phyloP scores from a whole-genome alignment of 2,113 vertebrate species.

The Rhynchomys soricoides region DNA sequence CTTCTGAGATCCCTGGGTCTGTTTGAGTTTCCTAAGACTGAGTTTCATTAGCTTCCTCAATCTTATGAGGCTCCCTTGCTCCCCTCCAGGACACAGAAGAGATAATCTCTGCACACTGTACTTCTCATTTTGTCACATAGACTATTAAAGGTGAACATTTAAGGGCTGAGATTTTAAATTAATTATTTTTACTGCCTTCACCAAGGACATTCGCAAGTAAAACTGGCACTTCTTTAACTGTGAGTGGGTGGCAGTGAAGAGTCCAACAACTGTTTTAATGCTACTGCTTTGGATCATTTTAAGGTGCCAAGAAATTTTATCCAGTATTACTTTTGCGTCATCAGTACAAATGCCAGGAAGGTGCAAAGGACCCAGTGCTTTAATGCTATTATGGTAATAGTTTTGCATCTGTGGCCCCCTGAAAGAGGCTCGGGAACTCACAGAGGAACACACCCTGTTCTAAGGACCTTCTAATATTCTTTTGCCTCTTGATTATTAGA shows the following conservation, averaged over 20 bases:
- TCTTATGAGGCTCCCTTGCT: not conserved
- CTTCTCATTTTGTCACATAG: not conserved
- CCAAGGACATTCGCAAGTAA: slow-evolving; percentile 31
- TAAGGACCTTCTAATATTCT: not conserved
- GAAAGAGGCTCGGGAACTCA: not conserved
- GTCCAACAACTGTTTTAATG: not conserved
- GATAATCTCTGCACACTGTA: not conserved
- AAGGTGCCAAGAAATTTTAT: not conserved
- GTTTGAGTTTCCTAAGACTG: not conserved
- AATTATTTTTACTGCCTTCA: slow-evolving; percentile 53
- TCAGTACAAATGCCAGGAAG: not conserved
- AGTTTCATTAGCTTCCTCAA: not conserved
- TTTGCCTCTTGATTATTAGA: not conserved
- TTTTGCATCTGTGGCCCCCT: not conserved
- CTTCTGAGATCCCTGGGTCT: not conserved
- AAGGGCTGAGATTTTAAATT: slow-evolving; percentile 36
- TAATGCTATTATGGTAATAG: not conserved
- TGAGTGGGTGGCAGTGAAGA: not conserved
- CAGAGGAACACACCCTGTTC: not conserved
- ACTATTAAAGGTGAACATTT: not conserved
- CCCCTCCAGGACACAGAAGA: not conserved
- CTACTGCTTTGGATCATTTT: not conserved
- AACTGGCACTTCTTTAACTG: slow-evolving; percentile 38
- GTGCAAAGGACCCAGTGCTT: not conserved
- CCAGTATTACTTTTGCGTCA: not conserved